Evolutionary conservation across 2,888 invertebrate genomes (phyloP).

Genomic region (Drosophila paranaensis): DNA sequence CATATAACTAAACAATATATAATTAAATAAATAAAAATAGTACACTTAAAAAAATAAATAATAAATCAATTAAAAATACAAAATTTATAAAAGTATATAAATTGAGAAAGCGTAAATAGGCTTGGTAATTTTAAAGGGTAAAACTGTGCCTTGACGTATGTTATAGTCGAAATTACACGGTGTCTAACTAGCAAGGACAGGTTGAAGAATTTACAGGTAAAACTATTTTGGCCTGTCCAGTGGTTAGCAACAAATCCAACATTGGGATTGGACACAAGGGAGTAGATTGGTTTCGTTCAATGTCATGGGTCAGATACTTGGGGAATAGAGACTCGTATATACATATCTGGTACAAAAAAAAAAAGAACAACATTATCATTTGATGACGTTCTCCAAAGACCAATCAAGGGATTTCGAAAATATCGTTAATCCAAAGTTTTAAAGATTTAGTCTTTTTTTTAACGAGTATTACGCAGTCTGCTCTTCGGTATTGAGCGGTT

Average conservation of each 20-base stretch:
- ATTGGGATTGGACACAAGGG: neutral
- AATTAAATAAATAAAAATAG: too few species aligned
- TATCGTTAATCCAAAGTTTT: neutral
- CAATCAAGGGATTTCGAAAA: neutral
- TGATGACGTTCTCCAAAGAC: neutral
- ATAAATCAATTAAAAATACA: too few species aligned
- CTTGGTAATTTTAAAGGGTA: neutral
- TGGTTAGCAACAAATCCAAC: conserved; percentile 41
- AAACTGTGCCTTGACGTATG: too few species aligned
- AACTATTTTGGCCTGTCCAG: conserved; percentile 34
- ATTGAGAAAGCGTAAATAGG: too few species aligned
- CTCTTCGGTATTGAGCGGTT: neutral
- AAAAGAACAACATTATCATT: neutral
- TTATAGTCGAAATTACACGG: neutral
- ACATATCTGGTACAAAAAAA: neutral
- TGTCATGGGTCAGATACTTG: neutral
- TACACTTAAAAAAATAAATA: too few species aligned
- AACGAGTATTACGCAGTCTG: neutral
- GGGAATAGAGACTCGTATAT: neutral
- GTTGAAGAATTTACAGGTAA: neutral
- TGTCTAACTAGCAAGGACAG: conserved; percentile 19
- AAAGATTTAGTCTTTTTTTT: neutral
- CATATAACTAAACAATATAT: too few species aligned
- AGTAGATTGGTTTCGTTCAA: neutral
- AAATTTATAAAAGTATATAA: too few species aligned